These are phyloP conservation scores for Halcyon smyrnensis DNA, from an alignment of 2,797 vertebrate genomes.

Conservation along the genomic window DNA sequence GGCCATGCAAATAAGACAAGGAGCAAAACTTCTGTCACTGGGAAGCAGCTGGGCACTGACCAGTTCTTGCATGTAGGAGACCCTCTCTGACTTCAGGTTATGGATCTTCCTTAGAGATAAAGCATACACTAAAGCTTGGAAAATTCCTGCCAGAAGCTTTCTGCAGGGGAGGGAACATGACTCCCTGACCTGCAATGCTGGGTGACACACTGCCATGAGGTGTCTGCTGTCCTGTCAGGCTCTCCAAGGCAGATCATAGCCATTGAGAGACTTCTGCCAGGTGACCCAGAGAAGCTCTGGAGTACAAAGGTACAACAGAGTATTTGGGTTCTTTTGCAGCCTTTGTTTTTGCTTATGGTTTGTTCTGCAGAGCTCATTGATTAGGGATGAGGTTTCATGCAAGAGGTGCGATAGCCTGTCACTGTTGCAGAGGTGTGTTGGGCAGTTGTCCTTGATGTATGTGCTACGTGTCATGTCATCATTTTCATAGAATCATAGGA, in stretches of 20 bases:
- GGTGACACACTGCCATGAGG: not conserved
- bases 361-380: not conserved
- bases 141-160: not conserved
- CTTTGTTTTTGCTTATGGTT: not conserved
- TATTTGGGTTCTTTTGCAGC: not conserved
- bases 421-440: not conserved
- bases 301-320: not conserved
- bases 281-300: not conserved
- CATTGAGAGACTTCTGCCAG: not conserved
- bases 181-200: not conserved
- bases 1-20: not conserved
- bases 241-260: not conserved
- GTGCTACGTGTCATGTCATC: not conserved
- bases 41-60: not conserved
- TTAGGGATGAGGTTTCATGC: not conserved
- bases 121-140: not conserved
- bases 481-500: not conserved
- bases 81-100: not conserved
- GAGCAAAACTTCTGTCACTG: not conserved
- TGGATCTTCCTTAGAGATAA: not conserved
- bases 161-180: not conserved
- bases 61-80: not conserved
- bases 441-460: not conserved
- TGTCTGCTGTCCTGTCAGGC: not conserved
- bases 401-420: not conserved